Evolutionary conservation across 1,140 invertebrate genomes (phyloP), one percentile per base, ranked within the genome.

Genomic region (Drosophila persimilis): DNA sequence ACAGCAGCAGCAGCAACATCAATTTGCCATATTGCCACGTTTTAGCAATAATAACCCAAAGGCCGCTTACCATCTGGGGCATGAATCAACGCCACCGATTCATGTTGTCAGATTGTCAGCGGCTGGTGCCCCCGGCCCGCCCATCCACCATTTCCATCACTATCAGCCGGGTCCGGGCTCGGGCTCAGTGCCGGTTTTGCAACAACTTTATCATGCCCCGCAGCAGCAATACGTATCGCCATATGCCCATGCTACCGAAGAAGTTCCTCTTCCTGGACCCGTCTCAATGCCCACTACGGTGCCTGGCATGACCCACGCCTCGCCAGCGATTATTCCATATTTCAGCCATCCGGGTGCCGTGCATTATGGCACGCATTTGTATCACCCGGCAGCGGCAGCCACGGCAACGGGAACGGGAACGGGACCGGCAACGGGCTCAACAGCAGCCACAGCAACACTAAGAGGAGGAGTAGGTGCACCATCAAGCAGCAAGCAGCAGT

Each of bases 351-450:
- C 80, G 50, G 89, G 84, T 11, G 89, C 84, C 50, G 78, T 90
- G 57, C 89, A 89, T 64, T 90, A 90, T 58, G 86, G 89, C 53
- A 89, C 89, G 43, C 89, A 90, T 60, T 67, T 90, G 52, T 83
- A 83, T 48, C 84, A 90, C 50, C 89, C 88, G 50, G 69, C 74
- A 55, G 66, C 66, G 29, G 31, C 44, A 11, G 73, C 51, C 20
- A 53, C 77, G n/a, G 56, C 65, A 15, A n/a, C 70, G 52, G 17
- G 17, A 0, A 17, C 17, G 17, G 17, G 17, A 0, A 17, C 17
- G 17, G 20, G 20, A 20, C 0, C 20, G 20, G 24, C 24, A 26
- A 26, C 24, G 24, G 52, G 60, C 43, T 31, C 29, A 2, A 35
- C 77, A 61, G 44, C 80, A 56, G 44, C 61, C 0, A 20, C 41